Conservation (phyloP, 2,113 vertebrate species). For the Otis tarda region DNA sequence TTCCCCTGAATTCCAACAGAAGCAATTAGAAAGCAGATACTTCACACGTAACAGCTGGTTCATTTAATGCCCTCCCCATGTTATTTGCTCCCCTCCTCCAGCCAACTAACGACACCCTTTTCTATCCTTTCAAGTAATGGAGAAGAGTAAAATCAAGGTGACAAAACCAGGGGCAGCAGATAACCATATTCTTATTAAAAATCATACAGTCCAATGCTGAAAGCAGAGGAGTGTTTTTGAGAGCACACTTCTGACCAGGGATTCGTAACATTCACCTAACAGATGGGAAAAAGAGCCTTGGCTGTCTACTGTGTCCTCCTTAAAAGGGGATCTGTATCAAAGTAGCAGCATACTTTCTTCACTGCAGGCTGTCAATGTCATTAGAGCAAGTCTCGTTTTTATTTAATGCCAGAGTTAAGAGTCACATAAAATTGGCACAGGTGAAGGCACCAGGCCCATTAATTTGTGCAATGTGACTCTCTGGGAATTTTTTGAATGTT, state of each 20-base stretch:
- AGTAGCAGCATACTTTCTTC: slow-evolving; percentile 49
- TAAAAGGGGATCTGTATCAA: slow-evolving; percentile 61
- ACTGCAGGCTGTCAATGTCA: slow-evolving; percentile 56
- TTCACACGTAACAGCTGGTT: slow-evolving; percentile 61
- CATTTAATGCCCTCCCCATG: slow-evolving; percentile 1
- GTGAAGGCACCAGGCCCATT: slow-evolving; percentile 64
- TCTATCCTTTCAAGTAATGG: not conserved
- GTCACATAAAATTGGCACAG: slow-evolving; percentile 68
- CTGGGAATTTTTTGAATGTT: slow-evolving; percentile 55
- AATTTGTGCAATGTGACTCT: slow-evolving; percentile 63
- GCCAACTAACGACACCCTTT: not conserved
- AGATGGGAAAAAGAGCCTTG: not conserved
- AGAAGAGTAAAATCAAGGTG: slow-evolving; percentile 19
- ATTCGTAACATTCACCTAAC: not conserved
- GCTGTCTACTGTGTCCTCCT: slow-evolving; percentile 28
- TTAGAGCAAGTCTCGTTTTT: slow-evolving; percentile 51
- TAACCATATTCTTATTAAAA: not conserved
- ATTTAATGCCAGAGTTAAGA: slow-evolving; percentile 55
- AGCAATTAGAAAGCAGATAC: slow-evolving; percentile 70
- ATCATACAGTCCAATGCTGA: not conserved
- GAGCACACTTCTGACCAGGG: not conserved
- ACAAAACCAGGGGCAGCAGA: not conserved
- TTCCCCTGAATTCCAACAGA: slow-evolving; percentile 40
- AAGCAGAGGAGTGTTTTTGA: not conserved
- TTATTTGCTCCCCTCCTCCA: slow-evolving; percentile 27